Percentiles rank a stretch among this genome's conserved stretches.
Evolutionary conservation across 1,140 invertebrate species (phyloP).

Genomic region (Asobara japonica): DNA sequence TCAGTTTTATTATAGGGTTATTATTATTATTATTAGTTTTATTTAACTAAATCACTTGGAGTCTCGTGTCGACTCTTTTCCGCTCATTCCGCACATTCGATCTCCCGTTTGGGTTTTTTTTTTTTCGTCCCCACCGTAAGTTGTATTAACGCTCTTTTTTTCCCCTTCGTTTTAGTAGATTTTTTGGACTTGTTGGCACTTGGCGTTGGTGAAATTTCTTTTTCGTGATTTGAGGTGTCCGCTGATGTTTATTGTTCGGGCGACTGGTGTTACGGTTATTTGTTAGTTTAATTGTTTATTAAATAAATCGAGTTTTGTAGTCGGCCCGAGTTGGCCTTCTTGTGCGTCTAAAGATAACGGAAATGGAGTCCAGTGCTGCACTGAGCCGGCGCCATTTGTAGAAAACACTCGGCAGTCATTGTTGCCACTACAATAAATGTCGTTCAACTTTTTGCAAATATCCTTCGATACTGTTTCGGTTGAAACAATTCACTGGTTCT

Average conservation of each 20-base stretch:
- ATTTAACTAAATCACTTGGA: no score
- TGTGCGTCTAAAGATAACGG: conserved; percentile 51
- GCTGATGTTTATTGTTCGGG: background rate
- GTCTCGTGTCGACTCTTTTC: background rate
- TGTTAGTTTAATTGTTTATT: background rate
- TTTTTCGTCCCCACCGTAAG: background rate
- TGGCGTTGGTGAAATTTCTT: background rate
- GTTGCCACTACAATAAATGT: conserved; percentile 27
- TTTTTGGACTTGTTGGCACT: conserved; percentile 9
- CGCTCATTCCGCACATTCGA: conserved; percentile 9
- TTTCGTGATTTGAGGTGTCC: background rate
- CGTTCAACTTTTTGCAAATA: no score
- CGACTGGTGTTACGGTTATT: background rate
- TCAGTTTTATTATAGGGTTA: no score
- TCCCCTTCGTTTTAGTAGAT: background rate
- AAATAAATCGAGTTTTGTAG: conserved; percentile 33
- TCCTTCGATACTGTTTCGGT: no score
- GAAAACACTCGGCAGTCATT: conserved; percentile 15
- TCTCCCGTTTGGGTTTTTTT: background rate
- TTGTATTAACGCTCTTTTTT: background rate
- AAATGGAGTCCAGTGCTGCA: conserved; percentile 44
- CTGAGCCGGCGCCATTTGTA: conserved; percentile 14
- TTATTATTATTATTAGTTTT: background rate
- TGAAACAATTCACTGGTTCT: no score
- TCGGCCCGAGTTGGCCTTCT: conserved; percentile 43